phyloP scores from a whole-genome alignment of 37 sponge, comb jelly and placozoan genomes.

The Dysidea cf. avara region DNA sequence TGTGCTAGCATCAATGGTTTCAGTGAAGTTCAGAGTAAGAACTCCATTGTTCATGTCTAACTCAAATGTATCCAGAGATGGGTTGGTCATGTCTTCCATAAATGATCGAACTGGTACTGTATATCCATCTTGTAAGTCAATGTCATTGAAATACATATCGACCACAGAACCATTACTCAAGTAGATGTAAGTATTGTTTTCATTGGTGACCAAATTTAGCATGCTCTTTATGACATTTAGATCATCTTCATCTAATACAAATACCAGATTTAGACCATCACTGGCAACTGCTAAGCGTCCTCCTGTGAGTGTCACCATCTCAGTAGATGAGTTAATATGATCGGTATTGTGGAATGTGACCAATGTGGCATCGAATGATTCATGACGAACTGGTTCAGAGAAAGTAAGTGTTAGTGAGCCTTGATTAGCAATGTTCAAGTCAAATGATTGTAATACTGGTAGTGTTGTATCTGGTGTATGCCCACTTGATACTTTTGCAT shows the following conservation, averaged over 20 bases:
- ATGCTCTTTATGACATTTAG: slow-evolving; percentile 57
- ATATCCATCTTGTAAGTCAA: slow-evolving; percentile 39
- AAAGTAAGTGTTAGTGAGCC: slow-evolving; percentile 52
- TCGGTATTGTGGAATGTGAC: slow-evolving; percentile 70
- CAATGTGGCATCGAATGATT: slow-evolving; percentile 38
- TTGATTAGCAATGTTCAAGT: slow-evolving; percentile 26
- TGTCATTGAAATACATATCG: slow-evolving; percentile 65
- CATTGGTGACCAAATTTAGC: slow-evolving; percentile 50
- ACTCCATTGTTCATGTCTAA: slow-evolving; percentile 70
- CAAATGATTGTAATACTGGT: slow-evolving; percentile 53
- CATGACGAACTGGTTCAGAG: slow-evolving; percentile 60
- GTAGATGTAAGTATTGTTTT: slow-evolving; percentile 68
- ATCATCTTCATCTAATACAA: slow-evolving; percentile 41
- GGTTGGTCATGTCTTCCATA: slow-evolving; percentile 54
- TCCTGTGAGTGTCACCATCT: slow-evolving; percentile 26
- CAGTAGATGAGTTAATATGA: slow-evolving; percentile 31
- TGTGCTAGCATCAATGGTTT: slow-evolving; percentile 67
- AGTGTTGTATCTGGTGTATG: slow-evolving; percentile 61
- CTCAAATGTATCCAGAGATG: slow-evolving; percentile 54
- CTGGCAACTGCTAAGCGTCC: background rate
- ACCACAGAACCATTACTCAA: slow-evolving; percentile 46
- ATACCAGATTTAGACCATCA: slow-evolving; percentile 33
- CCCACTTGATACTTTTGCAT: slow-evolving; percentile 30
- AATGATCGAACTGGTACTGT: slow-evolving; percentile 58
- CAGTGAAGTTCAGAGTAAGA: slow-evolving; percentile 63